Evolutionary conservation across 2,888 invertebrate species (phyloP).

Genomic region (Elgonia sp.): DNA sequence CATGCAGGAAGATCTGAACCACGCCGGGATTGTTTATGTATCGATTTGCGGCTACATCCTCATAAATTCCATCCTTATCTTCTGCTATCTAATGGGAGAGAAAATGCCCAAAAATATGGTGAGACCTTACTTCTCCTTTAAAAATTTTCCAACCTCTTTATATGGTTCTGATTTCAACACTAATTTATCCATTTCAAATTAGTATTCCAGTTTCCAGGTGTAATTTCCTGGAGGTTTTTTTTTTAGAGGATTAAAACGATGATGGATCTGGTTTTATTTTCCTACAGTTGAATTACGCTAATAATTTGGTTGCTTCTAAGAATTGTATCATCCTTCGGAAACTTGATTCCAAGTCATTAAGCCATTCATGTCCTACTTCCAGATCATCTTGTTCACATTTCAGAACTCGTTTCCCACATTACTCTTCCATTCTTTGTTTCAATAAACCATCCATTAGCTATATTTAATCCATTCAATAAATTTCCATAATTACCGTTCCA

Average conservation of each 20-base stretch:
- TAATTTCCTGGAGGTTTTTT: not conserved
- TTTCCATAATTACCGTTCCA: not conserved
- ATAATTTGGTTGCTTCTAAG: too few relatives aligned
- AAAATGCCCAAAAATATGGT: conserved; percentile 89
- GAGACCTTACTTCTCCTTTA: conserved; percentile 55
- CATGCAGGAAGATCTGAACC: conserved; percentile 86
- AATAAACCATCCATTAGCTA: not conserved
- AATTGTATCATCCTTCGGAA: too few relatives aligned
- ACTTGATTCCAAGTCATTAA: not conserved
- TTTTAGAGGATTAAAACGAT: not conserved
- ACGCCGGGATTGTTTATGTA: conserved; percentile 90
- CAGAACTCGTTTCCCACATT: too few relatives aligned
- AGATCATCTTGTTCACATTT: not conserved
- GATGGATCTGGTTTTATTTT: too few relatives aligned
- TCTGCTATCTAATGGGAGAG: conserved; percentile 89
- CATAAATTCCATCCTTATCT: conserved; percentile 89
- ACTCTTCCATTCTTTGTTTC: too few relatives aligned
- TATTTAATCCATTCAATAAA: conserved; percentile 21
- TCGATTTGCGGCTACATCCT: conserved; percentile 90
- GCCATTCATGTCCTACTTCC: not conserved
- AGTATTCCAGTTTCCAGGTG: not conserved
- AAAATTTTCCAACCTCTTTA: too few relatives aligned
- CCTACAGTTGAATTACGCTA: too few relatives aligned
- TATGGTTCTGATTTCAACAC: not conserved
- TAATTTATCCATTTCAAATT: not conserved